These are phyloP conservation scores for Neoaliturus tenellus DNA, from an alignment of 2,888 invertebrate genomes.

Conservation along the genomic window DNA sequence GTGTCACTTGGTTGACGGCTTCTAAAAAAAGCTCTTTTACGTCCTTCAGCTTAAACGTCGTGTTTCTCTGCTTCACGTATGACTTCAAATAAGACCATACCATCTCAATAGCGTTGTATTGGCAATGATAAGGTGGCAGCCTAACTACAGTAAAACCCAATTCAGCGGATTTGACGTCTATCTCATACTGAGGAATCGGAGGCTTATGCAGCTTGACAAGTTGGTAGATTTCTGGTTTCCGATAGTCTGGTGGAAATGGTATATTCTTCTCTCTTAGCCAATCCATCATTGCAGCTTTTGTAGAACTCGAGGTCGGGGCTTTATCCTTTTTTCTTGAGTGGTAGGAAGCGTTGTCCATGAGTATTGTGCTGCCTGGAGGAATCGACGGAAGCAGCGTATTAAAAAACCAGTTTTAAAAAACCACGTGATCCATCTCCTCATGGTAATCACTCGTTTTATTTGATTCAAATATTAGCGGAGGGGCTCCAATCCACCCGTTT, in stretches of 20 bases:
- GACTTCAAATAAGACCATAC: background rate
- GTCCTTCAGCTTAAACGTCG: background rate
- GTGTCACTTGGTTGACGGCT: conserved; percentile 11
- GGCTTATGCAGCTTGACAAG: background rate
- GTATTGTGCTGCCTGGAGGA: background rate
- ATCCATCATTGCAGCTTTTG: background rate
- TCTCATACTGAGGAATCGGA: background rate
- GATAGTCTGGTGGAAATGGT: background rate
- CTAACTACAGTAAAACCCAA: background rate
- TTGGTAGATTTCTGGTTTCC: background rate
- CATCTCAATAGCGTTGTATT: conserved; percentile 45
- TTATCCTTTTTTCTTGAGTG: conserved; percentile 5
- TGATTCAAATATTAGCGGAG: background rate
- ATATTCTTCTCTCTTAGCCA: background rate
- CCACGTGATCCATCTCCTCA: background rate
- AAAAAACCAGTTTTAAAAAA: background rate
- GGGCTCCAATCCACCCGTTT: background rate
- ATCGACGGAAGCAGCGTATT: background rate
- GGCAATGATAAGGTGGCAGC: conserved; percentile 38
- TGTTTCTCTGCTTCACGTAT: conserved; percentile 17
- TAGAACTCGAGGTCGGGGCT: background rate
- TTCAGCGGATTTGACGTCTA: background rate
- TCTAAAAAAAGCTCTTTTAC: background rate
- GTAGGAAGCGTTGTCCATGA: background rate
- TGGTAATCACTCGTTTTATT: background rate